Conservation (phyloP, 2,797 vertebrate genomes). For the Sphenopsis melanotis region DNA sequence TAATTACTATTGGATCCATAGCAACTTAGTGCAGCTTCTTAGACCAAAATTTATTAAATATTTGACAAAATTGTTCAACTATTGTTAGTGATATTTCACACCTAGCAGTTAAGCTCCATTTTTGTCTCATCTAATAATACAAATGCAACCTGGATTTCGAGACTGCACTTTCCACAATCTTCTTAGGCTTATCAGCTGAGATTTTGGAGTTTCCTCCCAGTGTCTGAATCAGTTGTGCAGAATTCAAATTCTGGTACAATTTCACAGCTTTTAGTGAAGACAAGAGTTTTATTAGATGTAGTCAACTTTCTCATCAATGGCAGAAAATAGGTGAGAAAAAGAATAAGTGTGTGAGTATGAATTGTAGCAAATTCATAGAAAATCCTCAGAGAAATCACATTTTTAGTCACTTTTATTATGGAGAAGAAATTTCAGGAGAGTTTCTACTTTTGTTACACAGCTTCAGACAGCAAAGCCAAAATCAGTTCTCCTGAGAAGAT, state of each 20-base stretch:
- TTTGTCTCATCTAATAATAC: neutral
- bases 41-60: neutral
- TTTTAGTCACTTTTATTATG: neutral
- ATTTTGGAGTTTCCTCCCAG: neutral
- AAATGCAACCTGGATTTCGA: neutral
- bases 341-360: rapidly evolving
- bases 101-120: neutral
- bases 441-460: neutral
- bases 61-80: neutral
- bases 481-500: neutral
- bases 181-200: neutral
- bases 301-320: neutral
- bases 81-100: neutral
- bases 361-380: neutral
- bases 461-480: neutral
- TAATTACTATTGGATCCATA: neutral
- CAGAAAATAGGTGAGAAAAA: neutral
- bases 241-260: neutral
- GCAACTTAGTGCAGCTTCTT: neutral
- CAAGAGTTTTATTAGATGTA: neutral
- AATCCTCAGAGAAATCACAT: neutral
- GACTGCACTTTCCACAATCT: neutral
- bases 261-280: neutral
- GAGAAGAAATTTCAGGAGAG: neutral
- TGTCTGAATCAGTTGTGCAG: neutral